phyloP scores from a whole-genome alignment of 2,113 vertebrate species.

The Tragelaphus strepsiceros region DNA sequence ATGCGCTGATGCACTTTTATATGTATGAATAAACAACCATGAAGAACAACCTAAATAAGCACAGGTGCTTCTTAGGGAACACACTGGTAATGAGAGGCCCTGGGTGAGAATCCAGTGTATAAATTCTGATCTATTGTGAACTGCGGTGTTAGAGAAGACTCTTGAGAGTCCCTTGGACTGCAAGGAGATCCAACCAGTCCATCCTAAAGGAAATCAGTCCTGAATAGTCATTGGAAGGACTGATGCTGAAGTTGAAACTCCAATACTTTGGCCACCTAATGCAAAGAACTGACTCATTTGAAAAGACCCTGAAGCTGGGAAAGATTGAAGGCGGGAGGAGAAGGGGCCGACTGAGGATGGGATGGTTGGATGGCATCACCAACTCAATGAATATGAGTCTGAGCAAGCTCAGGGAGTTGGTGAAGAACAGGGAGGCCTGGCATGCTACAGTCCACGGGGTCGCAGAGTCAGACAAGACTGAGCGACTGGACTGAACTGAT shows the following conservation, averaged over 20 bases:
- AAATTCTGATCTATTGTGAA: background rate
- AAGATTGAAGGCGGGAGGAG: no score
- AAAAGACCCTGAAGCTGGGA: background rate
- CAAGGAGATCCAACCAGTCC: background rate
- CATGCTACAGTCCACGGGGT: background rate
- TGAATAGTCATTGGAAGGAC: background rate
- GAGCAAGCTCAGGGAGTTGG: background rate
- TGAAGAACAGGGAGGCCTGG: background rate
- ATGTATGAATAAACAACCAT: background rate
- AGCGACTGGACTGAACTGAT: background rate
- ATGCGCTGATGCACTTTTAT: background rate
- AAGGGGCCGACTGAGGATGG: no score
- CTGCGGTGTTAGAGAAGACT: background rate
- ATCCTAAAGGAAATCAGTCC: background rate
- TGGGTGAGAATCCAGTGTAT: background rate
- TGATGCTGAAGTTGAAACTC: background rate
- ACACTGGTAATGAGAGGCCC: background rate
- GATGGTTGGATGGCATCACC: no score
- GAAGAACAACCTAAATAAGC: background rate
- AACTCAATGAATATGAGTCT: no score
- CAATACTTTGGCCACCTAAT: background rate
- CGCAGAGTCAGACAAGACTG: background rate
- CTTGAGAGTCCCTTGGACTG: background rate
- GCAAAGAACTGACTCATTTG: accelerated
- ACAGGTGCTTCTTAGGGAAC: background rate